These are phyloP conservation scores for Callopanchax toddi DNA, from an alignment of 2,113 vertebrate genomes.

Conservation along the genomic window DNA sequence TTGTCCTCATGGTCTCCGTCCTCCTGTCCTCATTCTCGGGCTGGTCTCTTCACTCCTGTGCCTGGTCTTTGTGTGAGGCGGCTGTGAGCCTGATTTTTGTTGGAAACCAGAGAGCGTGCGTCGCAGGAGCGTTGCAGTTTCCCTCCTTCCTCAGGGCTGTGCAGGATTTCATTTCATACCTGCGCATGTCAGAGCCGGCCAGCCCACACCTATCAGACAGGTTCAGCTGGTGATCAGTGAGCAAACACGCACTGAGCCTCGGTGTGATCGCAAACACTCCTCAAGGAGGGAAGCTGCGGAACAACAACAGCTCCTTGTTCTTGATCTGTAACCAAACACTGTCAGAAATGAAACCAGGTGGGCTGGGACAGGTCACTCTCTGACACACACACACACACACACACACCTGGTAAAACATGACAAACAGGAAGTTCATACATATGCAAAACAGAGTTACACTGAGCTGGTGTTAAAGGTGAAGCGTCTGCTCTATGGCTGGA, in stretches of 20 bases:
- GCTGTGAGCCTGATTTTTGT: not conserved
- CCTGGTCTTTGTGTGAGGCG: not conserved
- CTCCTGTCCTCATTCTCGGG: not conserved
- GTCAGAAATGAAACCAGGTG: conserved; percentile 65
- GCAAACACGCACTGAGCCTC: conserved; percentile 31
- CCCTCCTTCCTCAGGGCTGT: conserved; percentile 32
- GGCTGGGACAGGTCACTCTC: conserved; percentile 3
- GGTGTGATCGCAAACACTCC: conserved; percentile 3
- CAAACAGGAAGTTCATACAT: conserved; percentile 55
- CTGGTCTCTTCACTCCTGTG: not conserved
- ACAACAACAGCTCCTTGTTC: not conserved
- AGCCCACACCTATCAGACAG: conserved; percentile 66
- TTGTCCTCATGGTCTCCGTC: not conserved
- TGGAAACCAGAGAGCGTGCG: not conserved
- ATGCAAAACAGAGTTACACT: not conserved
- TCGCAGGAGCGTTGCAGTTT: not conserved
- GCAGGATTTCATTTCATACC: conserved; percentile 36
- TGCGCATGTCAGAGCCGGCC: conserved; percentile 32
- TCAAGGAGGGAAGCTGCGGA: not conserved
- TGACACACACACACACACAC: no score
- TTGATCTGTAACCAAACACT: conserved; percentile 1
- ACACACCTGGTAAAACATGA: conserved; percentile 61
- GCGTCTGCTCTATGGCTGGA: not conserved
- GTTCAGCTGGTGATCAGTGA: conserved; percentile 57
- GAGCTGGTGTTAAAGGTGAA: not conserved